Evolutionary conservation across 2,888 invertebrate genomes (phyloP), one percentile per base, ranked within the genome.

Genomic region (Eueremaeus valkanovi): DNA sequence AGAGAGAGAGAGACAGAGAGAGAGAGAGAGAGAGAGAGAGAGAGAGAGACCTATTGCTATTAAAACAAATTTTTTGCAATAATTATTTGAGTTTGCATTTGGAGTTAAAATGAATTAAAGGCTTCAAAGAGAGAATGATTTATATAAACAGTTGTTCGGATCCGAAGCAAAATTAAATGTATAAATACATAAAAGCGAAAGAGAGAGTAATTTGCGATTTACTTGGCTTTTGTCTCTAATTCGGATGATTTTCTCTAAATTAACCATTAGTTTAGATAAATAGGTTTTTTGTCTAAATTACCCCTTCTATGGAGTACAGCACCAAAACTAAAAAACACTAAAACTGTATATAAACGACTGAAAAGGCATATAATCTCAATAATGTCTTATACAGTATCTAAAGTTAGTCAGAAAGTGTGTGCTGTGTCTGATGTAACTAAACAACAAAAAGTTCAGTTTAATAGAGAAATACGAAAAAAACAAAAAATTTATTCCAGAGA

Each of bases 161-260:
- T 45, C 45, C 16, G 18, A 45, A 45, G 16, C 45, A 45, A 45
- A 45, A 45, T 45, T 45, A 45, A 45, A 45, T 45, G 45, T 45
- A 45, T 45, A 45, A 45, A 45, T 45, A 45, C 16, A 45, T 45
- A 18, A 45, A 18, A 45, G 45, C 45, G 18, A 45, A 45, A 11
- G 45, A 18, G 18, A 45, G 16, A 45, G 45, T 18, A 45, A 45
- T 45, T 45, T 45, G 45, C 18, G 18, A 45, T 45, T 45, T 45
- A 45, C 45, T n/a, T n/a, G n/a, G n/a, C n/a, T 45, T 45, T 45
- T 45, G 45, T 45, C 45, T 45, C 45, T 45, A 45, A 45, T 45
- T 45, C 16, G 18, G 45, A 45, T 45, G 45, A 45, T 45, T 45
- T 45, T 8, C 45, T 18, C 45, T 45, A 45, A 45, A 45, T 45